Percentiles rank a stretch among this genome's conserved stretches.
Evolutionary conservation across 1,140 invertebrate species (phyloP).

Genomic region (Eueides isabella): DNA sequence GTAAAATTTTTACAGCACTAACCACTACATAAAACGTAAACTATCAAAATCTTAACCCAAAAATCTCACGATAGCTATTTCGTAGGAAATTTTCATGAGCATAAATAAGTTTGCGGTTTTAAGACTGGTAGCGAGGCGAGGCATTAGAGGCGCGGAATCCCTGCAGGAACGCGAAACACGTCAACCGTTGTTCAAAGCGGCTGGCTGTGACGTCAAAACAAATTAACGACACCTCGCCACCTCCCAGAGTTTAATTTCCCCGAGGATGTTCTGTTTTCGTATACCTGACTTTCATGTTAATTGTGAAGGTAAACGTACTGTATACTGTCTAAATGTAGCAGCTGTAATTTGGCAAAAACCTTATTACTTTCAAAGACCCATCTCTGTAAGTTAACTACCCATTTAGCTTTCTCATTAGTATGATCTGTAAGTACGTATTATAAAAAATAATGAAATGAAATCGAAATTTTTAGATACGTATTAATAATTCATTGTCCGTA

Average conservation of each 20-base stretch:
- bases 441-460: no score
- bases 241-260: conserved; percentile 68
- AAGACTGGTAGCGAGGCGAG: conserved; percentile 18
- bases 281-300: conserved; percentile 23
- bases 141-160: conserved; percentile 28
- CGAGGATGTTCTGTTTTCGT: conserved; percentile 48
- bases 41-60: background rate
- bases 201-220: conserved; percentile 54
- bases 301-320: conserved; percentile 17
- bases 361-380: background rate
- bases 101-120: conserved; percentile 23
- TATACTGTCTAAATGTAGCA: conserved; percentile 21
- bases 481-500: no score
- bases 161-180: conserved; percentile 34
- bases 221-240: conserved; percentile 63
- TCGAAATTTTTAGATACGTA: no score
- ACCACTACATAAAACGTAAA: background rate
- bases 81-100: conserved; percentile 13
- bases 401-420: background rate
- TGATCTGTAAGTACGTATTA: no score
- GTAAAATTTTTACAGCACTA: background rate
- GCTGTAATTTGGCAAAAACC: conserved; percentile 9
- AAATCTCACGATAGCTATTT: conserved; percentile 1
- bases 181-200: conserved; percentile 24
- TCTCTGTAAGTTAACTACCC: background rate